These are phyloP conservation scores for Chiloscyllium plagiosum DNA, from an alignment of 2,113 vertebrate species.

Conservation along the genomic window DNA sequence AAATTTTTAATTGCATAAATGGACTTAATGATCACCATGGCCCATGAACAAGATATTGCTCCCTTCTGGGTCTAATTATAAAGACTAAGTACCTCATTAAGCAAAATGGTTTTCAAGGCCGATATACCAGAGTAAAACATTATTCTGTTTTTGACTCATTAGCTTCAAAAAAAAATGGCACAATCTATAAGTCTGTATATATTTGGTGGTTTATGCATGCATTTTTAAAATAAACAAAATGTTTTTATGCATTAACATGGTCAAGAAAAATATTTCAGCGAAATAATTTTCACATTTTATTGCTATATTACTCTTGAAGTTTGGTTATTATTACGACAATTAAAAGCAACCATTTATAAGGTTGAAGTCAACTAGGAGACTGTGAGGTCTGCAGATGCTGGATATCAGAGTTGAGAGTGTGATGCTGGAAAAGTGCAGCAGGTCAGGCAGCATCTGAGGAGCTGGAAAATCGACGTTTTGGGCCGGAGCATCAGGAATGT, in stretches of 20 bases:
- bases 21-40: slow-evolving; percentile 72
- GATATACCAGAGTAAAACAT: slow-evolving; percentile 60
- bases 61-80: slow-evolving; percentile 78
- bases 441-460: too few relatives aligned
- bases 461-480: too few relatives aligned
- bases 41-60: slow-evolving; percentile 50
- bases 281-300: neutral
- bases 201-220: slow-evolving; percentile 43
- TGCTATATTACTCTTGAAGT: neutral
- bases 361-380: neutral
- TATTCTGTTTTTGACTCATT: slow-evolving; percentile 69
- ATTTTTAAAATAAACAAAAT: neutral
- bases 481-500: too few relatives aligned
- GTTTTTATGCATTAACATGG: neutral
- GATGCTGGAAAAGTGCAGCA: too few relatives aligned
- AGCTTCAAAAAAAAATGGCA: slow-evolving; percentile 56
- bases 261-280: neutral
- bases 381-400: too few relatives aligned
- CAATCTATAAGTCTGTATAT: slow-evolving; percentile 52
- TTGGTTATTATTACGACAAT: neutral
- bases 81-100: slow-evolving; percentile 79
- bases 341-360: neutral
- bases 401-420: too few relatives aligned
- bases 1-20: slow-evolving; percentile 77
- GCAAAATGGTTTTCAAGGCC: slow-evolving; percentile 64